These are phyloP conservation scores for Parnassius glacialis DNA, from an alignment of 2,888 invertebrate genomes.

Conservation along the genomic window DNA sequence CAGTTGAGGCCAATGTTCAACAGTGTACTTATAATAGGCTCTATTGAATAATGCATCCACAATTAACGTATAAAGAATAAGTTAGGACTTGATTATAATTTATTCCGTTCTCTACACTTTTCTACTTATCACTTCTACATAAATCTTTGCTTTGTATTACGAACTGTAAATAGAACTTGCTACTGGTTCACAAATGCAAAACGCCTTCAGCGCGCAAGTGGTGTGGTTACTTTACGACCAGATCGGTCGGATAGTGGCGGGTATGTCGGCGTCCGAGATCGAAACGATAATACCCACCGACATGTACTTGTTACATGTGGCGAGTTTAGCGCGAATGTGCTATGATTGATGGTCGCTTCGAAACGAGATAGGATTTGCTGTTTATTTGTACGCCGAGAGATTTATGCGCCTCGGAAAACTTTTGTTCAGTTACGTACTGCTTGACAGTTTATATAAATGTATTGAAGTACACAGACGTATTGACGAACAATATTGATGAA, in stretches of 20 bases:
- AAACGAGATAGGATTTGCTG: constrained; percentile 3
- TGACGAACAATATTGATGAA: neutral
- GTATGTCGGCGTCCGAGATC: constrained; percentile 8
- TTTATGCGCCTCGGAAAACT: constrained; percentile 4
- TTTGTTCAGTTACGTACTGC: neutral
- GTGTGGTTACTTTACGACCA: constrained; percentile 12
- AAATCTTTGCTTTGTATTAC: neutral
- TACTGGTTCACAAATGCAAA: constrained; percentile 11
- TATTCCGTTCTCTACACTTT: too few relatives aligned
- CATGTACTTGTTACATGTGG: neutral
- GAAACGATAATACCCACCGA: constrained; percentile 9
- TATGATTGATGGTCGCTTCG: constrained; percentile 11
- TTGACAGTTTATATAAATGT: neutral
- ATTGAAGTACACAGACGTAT: neutral
- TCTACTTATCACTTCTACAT: neutral
- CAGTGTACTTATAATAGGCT: too few relatives aligned
- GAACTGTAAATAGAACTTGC: neutral
- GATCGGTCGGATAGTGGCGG: constrained; percentile 16
- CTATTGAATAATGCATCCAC: too few relatives aligned
- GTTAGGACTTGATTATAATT: too few relatives aligned
- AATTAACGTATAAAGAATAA: too few relatives aligned
- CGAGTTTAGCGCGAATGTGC: constrained; percentile 2
- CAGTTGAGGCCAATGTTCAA: too few relatives aligned
- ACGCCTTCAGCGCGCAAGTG: constrained; percentile 2
- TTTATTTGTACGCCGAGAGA: neutral